These are phyloP conservation scores for Dione vanillae DNA, from an alignment of 2,888 invertebrate species.

Conservation along the genomic window DNA sequence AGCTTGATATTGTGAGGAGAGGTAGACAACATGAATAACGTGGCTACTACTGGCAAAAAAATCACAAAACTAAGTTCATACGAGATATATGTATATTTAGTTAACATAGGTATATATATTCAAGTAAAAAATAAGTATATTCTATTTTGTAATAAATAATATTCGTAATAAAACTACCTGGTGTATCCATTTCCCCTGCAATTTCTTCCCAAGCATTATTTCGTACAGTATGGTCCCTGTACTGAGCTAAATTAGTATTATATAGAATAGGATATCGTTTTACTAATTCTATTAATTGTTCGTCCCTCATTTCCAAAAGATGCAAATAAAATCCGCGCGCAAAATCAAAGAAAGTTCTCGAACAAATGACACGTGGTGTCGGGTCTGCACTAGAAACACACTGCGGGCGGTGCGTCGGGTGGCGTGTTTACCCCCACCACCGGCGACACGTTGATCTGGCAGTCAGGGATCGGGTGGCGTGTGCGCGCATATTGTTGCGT, in stretches of 20 bases:
- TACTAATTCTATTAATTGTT: slow-evolving; percentile 25
- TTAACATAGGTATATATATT: too few species aligned
- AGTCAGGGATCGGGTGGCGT: too few species aligned
- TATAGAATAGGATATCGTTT: slow-evolving; percentile 20
- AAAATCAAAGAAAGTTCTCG: slow-evolving; percentile 14
- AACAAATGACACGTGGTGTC: slow-evolving; percentile 36
- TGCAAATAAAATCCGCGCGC: too few species aligned
- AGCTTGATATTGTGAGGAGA: too few species aligned
- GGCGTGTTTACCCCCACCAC: too few species aligned
- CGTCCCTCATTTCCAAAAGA: slow-evolving; percentile 11
- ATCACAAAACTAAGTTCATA: too few species aligned
- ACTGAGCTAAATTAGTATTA: slow-evolving; percentile 6
- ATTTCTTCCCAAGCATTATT: slow-evolving; percentile 27
- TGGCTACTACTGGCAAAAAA: too few species aligned
- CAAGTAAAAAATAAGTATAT: too few species aligned
- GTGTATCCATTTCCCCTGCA: slow-evolving; percentile 18
- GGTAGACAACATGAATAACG: too few species aligned
- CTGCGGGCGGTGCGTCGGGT: slow-evolving; percentile 33
- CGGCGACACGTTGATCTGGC: slow-evolving; percentile 1
- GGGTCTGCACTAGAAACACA: slow-evolving; percentile 38
- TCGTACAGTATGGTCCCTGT: slow-evolving; percentile 18
- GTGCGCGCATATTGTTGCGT: too few species aligned
- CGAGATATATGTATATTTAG: too few species aligned
- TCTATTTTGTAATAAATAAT: too few species aligned
- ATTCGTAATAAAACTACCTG: slow-evolving; percentile 28